Evolutionary conservation across 1,140 invertebrate genomes (phyloP).

Genomic region (Homalodisca vitripennis): DNA sequence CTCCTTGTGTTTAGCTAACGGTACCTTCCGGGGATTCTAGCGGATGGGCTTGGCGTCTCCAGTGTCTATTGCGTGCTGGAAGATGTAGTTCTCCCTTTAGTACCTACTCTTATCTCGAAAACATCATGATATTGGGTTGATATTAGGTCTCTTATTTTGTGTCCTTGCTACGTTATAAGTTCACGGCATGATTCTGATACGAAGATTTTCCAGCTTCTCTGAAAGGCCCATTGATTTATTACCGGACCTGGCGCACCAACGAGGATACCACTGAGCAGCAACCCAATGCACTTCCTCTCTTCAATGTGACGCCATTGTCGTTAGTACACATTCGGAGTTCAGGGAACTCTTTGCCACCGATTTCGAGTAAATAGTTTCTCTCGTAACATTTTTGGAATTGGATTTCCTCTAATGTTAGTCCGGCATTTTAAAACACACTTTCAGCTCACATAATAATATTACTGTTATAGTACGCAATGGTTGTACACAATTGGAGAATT

Average conservation of each 20-base stretch:
- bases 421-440: too few species aligned
- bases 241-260: too few species aligned
- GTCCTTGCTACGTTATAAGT: neutral
- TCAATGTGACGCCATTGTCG: too few species aligned
- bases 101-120: neutral
- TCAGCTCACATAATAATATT: too few species aligned
- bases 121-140: neutral
- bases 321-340: too few species aligned
- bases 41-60: neutral
- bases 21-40: neutral
- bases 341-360: too few species aligned
- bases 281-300: neutral
- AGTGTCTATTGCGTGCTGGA: neutral
- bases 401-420: too few species aligned
- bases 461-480: too few species aligned
- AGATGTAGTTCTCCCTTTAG: neutral
- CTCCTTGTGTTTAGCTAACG: constrained; percentile 3
- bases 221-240: neutral
- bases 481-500: too few species aligned
- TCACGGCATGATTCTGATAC: neutral
- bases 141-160: neutral
- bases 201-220: neutral
- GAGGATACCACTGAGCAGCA: neutral
- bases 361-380: too few species aligned
- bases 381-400: too few species aligned